These are phyloP conservation scores for Idaea straminata DNA, from an alignment of 2,888 invertebrate species.

Conservation along the genomic window DNA sequence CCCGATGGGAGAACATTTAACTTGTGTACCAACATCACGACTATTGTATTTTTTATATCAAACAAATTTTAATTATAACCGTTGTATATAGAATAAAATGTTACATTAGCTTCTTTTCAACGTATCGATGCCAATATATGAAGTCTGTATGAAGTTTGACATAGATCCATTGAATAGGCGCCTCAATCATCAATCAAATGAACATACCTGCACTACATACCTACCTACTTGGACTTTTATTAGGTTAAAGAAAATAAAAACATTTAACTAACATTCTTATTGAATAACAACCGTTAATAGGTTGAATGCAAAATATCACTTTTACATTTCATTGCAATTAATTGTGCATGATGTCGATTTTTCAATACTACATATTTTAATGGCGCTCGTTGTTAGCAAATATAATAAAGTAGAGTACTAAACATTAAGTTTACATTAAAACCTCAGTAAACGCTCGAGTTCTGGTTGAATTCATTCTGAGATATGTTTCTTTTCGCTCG, in stretches of 20 bases:
- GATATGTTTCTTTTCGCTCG: slow-evolving; percentile 38
- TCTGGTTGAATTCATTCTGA: slow-evolving; percentile 46
- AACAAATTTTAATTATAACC: slow-evolving; percentile 53
- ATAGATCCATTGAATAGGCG: slow-evolving; percentile 37
- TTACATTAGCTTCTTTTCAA: slow-evolving; percentile 35
- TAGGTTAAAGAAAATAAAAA: slow-evolving; percentile 33
- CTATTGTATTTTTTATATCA: slow-evolving; percentile 43
- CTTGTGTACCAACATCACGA: slow-evolving; percentile 28
- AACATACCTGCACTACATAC: slow-evolving; percentile 11
- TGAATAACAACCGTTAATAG: slow-evolving; percentile 32
- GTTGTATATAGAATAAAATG: slow-evolving; percentile 41
- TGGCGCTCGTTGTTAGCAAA: neutral
- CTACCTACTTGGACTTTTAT: slow-evolving; percentile 28
- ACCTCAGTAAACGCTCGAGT: slow-evolving; percentile 31
- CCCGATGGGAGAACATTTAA: slow-evolving; percentile 45
- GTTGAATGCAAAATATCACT: slow-evolving; percentile 31
- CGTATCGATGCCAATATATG: slow-evolving; percentile 35
- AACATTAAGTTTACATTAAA: slow-evolving; percentile 24
- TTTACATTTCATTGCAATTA: slow-evolving; percentile 28
- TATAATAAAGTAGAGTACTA: slow-evolving; percentile 7
- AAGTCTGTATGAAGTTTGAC: slow-evolving; percentile 37
- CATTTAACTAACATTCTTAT: slow-evolving; percentile 17
- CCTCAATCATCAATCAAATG: slow-evolving; percentile 43
- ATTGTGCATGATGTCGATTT: slow-evolving; percentile 25
- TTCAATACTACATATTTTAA: slow-evolving; percentile 21